A percentile compares a stretch with the other conserved stretches of the same genome.
phyloP scores from a whole-genome alignment of 2,113 vertebrate genomes.

The Pipa parva region DNA sequence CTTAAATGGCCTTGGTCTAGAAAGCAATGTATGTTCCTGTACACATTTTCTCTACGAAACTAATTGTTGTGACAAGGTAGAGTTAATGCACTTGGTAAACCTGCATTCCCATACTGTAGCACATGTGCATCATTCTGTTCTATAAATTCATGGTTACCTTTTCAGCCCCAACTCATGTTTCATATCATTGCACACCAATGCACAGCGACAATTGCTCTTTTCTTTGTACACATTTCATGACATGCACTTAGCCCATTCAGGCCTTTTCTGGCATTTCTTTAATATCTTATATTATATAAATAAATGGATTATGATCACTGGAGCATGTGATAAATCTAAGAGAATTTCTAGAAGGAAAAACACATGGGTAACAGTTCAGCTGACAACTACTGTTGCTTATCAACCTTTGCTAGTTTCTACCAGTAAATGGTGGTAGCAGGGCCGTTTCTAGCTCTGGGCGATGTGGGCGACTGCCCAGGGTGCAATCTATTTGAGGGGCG shows the following conservation, averaged over 20 bases:
- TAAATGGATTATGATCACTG: constrained; percentile 58
- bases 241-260: constrained; percentile 55
- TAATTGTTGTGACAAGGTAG: no score
- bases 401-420: background rate
- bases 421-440: background rate
- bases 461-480: no score
- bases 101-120: constrained; percentile 44
- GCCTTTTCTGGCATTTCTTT: constrained; percentile 64
- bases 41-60: no score
- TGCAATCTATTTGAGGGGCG: no score
- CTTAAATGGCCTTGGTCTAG: no score
- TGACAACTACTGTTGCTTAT: background rate
- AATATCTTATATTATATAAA: constrained; percentile 60
- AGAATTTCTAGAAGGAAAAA: constrained; percentile 58
- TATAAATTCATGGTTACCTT: constrained; percentile 51
- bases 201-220: constrained; percentile 59
- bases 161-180: constrained; percentile 56
- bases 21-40: no score
- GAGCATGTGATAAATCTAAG: constrained; percentile 56
- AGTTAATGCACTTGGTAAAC: background rate
- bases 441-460: no score
- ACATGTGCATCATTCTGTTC: constrained; percentile 50
- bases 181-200: constrained; percentile 62
- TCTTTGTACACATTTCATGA: constrained; percentile 53
- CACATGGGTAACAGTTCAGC: constrained; percentile 48